Percentiles rank a stretch among this genome's conserved stretches.
Conservation (phyloP, 2,888 invertebrate species). For the Chymomyza fuscimana region DNA sequence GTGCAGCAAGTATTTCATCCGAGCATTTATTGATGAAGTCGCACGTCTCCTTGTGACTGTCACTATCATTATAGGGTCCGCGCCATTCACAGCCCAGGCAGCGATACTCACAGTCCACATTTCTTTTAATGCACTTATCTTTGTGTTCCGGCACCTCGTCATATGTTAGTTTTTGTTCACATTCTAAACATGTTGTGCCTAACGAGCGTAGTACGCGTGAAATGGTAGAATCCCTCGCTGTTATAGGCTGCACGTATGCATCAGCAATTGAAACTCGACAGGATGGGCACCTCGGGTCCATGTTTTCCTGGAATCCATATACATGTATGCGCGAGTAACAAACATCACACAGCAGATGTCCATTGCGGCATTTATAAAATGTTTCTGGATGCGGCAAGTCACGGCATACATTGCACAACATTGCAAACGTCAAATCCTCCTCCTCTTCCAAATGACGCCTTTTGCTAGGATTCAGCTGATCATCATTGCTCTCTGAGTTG, state of each 20-base stretch:
- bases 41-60: background rate
- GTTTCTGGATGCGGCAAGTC: background rate
- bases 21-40: background rate
- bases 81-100: background rate
- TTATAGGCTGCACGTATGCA: too few species aligned
- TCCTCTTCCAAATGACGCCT: background rate
- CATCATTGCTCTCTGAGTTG: too few species aligned
- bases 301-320: too few species aligned
- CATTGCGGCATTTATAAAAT: background rate
- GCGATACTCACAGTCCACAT: background rate
- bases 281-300: too few species aligned
- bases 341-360: background rate
- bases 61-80: background rate
- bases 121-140: background rate
- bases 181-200: too few species aligned
- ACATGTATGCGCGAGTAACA: background rate
- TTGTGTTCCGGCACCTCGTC: too few species aligned
- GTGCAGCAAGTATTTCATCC: background rate
- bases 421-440: background rate
- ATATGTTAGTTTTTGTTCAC: too few species aligned
- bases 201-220: too few species aligned
- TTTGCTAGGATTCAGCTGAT: background rate
- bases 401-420: background rate
- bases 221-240: too few species aligned
- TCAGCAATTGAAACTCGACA: too few species aligned